These are phyloP conservation scores for Lasioglossum villosulum DNA, from an alignment of 2,888 invertebrate species.

Conservation along the genomic window DNA sequence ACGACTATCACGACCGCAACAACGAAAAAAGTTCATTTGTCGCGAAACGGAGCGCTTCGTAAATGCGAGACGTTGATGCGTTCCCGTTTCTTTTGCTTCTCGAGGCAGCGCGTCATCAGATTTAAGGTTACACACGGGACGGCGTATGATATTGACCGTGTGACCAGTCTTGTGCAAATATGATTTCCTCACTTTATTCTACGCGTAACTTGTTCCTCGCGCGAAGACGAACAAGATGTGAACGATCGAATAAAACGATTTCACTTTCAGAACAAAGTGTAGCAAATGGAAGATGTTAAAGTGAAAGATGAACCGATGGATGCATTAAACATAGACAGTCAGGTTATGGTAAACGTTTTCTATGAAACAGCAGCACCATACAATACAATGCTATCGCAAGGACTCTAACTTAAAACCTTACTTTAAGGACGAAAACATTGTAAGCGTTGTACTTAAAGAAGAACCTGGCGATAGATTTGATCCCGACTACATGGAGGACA, in stretches of 20 bases:
- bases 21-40: constrained; percentile 20
- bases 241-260: constrained; percentile 53
- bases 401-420: constrained; percentile 72
- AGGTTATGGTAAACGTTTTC: constrained; percentile 81
- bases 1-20: constrained; percentile 10
- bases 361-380: constrained; percentile 72
- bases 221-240: constrained; percentile 24
- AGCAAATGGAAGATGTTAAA: constrained; percentile 77
- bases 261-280: constrained; percentile 68
- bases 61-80: constrained; percentile 6
- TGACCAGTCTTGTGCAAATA: constrained; percentile 57
- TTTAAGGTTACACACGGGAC: constrained; percentile 64
- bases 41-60: constrained; percentile 21
- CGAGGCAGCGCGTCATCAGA: constrained; percentile 12
- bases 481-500: constrained; percentile 82
- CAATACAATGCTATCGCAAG: constrained; percentile 59
- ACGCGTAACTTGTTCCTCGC: constrained; percentile 38
- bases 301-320: constrained; percentile 80
- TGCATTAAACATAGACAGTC: constrained; percentile 77
- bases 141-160: constrained; percentile 50
- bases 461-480: constrained; percentile 80
- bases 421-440: constrained; percentile 82
- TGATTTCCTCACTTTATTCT: constrained; percentile 41
- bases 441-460: constrained; percentile 81
- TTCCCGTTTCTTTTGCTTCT: neutral